Conservation (phyloP, 2,797 vertebrate species). For the Threskiornis aethiopicus region DNA sequence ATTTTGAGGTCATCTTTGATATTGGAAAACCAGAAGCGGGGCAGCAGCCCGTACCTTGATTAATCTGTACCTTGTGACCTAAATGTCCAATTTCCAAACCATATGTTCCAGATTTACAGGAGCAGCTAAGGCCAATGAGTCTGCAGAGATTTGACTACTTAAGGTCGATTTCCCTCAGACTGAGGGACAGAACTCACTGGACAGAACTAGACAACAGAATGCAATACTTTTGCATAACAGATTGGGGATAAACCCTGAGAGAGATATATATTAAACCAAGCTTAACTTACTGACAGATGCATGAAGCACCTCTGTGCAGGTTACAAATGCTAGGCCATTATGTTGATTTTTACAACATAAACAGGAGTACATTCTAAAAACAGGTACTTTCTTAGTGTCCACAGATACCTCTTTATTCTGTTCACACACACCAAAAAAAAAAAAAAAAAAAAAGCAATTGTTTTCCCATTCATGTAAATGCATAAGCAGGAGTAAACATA, state of each 20-base stretch:
- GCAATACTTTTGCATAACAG: neutral
- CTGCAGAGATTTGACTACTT: neutral
- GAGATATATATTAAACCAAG: neutral
- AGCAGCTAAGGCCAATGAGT: neutral
- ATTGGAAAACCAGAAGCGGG: neutral
- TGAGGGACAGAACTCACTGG: neutral
- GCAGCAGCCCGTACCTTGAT: neutral
- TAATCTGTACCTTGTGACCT: slow-evolving; percentile 28
- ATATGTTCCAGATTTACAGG: slow-evolving; percentile 32
- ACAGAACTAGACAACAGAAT: neutral
- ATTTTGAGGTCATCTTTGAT: neutral
- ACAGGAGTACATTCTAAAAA: neutral
- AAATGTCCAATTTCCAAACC: slow-evolving; percentile 14
- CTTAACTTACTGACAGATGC: neutral
- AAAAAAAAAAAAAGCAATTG: neutral
- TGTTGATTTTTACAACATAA: neutral
- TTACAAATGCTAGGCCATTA: neutral
- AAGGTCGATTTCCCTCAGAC: neutral
- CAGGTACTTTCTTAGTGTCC: neutral
- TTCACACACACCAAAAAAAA: neutral
- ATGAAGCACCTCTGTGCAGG: neutral
- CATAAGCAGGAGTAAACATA: neutral
- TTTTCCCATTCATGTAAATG: neutral
- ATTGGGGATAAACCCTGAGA: neutral
- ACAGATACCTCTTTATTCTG: neutral